phyloP scores from a whole-genome alignment of 2,797 vertebrate species.

The Scleropages formosus region DNA sequence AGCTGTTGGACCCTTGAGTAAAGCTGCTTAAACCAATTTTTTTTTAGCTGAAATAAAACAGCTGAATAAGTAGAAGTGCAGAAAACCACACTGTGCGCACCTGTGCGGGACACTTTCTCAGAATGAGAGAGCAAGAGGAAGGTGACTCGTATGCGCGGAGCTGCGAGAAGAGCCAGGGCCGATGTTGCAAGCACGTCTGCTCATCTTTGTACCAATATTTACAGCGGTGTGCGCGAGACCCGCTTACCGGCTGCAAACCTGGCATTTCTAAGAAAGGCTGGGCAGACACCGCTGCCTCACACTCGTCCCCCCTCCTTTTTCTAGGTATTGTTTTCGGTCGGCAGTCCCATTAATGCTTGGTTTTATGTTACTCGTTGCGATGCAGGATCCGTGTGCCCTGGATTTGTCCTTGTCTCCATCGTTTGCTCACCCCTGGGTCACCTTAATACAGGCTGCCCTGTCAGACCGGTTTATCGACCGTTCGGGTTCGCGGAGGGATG shows the following conservation, averaged over 20 bases:
- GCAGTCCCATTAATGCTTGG: background rate
- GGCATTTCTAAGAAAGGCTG: slow-evolving; percentile 26
- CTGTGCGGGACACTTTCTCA: background rate
- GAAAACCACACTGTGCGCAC: background rate
- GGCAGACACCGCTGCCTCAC: background rate
- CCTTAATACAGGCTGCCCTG: background rate
- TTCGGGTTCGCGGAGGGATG: background rate
- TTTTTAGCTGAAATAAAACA: too few species aligned
- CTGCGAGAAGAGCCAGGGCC: background rate
- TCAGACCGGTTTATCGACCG: background rate
- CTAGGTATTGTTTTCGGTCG: background rate
- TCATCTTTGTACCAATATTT: slow-evolving; percentile 34
- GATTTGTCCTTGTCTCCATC: background rate
- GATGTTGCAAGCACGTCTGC: slow-evolving; percentile 8
- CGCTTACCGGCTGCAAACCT: slow-evolving; percentile 28
- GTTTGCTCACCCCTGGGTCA: background rate
- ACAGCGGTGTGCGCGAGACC: slow-evolving; percentile 27
- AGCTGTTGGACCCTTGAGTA: background rate
- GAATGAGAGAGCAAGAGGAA: background rate
- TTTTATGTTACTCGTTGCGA: background rate
- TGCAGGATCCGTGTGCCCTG: too few species aligned
- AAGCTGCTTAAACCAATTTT: background rate
- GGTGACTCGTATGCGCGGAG: background rate
- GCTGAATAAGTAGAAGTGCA: background rate
- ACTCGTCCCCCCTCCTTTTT: background rate